A percentile compares a stretch with the other conserved stretches of the same genome.
Conservation (phyloP, 2,888 invertebrate genomes). For the Loripinus fragilis region DNA sequence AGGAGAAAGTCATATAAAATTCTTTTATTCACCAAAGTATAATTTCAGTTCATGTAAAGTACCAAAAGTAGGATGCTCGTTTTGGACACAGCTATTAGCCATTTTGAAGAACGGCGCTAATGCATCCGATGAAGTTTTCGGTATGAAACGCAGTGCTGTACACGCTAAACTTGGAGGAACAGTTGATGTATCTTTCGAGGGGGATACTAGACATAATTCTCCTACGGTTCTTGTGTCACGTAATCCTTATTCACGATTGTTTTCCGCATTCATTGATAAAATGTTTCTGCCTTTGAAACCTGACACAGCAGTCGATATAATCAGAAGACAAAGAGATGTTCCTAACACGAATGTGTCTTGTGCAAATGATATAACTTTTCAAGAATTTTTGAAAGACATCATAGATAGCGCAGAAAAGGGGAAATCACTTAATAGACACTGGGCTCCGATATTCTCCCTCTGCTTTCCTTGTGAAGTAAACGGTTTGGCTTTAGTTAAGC, state of each 20-base stretch:
- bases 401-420: background rate
- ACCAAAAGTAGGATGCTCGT: conserved; percentile 39
- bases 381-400: conserved; percentile 43
- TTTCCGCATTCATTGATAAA: conserved; percentile 42
- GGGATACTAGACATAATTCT: background rate
- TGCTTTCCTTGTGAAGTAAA: conserved; percentile 49
- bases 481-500: conserved; percentile 41
- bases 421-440: conserved; percentile 8
- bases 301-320: background rate
- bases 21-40: conserved; percentile 9
- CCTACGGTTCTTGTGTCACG: conserved; percentile 38
- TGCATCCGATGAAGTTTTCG: background rate
- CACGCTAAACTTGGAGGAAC: background rate
- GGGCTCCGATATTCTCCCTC: conserved; percentile 26
- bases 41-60: conserved; percentile 44
- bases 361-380: conserved; percentile 23
- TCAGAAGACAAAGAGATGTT: background rate
- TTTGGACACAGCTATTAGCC: conserved; percentile 37
- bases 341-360: background rate
- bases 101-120: conserved; percentile 5
- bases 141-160: background rate
- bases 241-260: conserved; percentile 43
- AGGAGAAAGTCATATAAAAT: background rate
- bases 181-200: background rate
- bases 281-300: conserved; percentile 7